These are phyloP conservation scores for Crematogaster levior DNA, from an alignment of 2,888 invertebrate genomes.

Conservation along the genomic window DNA sequence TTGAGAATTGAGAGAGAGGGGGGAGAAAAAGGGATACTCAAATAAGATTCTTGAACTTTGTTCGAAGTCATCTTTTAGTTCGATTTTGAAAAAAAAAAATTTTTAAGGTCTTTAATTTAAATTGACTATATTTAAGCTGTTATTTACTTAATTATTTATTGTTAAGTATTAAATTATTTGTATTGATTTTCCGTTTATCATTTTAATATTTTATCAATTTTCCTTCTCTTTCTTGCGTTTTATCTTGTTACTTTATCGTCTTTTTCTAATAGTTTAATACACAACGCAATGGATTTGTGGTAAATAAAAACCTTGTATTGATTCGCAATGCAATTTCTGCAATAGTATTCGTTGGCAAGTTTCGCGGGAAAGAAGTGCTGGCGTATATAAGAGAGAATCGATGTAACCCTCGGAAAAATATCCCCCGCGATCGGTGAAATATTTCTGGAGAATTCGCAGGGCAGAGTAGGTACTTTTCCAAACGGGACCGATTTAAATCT, in stretches of 20 bases:
- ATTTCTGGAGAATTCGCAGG: constrained; percentile 30
- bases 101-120: background rate
- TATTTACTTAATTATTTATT: background rate
- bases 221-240: background rate
- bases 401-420: constrained; percentile 37
- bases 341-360: background rate
- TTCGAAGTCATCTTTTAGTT: background rate
- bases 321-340: constrained; percentile 41
- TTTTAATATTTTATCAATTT: constrained; percentile 7
- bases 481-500: constrained; percentile 70
- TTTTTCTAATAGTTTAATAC: constrained; percentile 7
- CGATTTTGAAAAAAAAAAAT: background rate
- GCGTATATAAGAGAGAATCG: constrained; percentile 37
- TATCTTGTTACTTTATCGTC: background rate
- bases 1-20: background rate
- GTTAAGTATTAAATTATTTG: background rate
- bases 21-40: too few species aligned
- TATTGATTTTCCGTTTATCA: background rate
- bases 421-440: constrained; percentile 28
- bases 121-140: background rate
- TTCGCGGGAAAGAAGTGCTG: background rate
- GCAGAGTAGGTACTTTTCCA: constrained; percentile 44
- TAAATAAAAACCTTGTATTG: constrained; percentile 14
- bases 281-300: background rate
- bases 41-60: background rate